Evolutionary conservation across 2,888 invertebrate species (phyloP).

Genomic region (Lepidonotus clava): DNA sequence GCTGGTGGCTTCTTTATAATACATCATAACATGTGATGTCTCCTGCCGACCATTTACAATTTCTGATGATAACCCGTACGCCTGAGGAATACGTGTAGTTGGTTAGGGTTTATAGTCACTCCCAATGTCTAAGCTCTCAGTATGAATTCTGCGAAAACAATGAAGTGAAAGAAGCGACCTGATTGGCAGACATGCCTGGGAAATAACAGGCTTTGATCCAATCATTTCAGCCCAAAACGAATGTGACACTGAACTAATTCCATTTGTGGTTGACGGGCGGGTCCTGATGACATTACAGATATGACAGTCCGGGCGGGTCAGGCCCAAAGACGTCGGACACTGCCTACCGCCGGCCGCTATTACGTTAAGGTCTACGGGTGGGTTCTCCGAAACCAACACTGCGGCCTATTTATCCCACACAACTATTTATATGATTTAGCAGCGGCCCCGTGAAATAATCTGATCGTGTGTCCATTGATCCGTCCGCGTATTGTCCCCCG

Average conservation of each 20-base stretch:
- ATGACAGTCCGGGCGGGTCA: not conserved
- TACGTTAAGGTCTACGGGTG: no score
- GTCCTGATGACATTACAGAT: not conserved
- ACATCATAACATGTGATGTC: no score
- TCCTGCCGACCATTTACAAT: no score
- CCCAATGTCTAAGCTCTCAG: no score
- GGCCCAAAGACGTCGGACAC: no score
- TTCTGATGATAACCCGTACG: no score
- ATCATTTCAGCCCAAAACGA: not conserved
- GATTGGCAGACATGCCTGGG: not conserved
- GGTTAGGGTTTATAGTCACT: no score
- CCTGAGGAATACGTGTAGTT: no score
- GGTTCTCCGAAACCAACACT: not conserved
- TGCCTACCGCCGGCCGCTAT: no score
- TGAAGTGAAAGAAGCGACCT: no score
- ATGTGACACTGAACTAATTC: slow-evolving; percentile 15
- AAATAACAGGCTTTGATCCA: slow-evolving; percentile 23
- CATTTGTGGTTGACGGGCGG: not conserved
- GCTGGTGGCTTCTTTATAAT: no score
- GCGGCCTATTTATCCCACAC: not conserved
- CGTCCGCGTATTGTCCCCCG: not conserved
- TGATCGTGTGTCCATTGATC: slow-evolving; percentile 9
- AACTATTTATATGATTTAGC: slow-evolving; percentile 21
- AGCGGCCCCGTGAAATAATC: not conserved
- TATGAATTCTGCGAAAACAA: no score